Conservation (phyloP, 2,113 vertebrate genomes). For the Merops nubicus region DNA sequence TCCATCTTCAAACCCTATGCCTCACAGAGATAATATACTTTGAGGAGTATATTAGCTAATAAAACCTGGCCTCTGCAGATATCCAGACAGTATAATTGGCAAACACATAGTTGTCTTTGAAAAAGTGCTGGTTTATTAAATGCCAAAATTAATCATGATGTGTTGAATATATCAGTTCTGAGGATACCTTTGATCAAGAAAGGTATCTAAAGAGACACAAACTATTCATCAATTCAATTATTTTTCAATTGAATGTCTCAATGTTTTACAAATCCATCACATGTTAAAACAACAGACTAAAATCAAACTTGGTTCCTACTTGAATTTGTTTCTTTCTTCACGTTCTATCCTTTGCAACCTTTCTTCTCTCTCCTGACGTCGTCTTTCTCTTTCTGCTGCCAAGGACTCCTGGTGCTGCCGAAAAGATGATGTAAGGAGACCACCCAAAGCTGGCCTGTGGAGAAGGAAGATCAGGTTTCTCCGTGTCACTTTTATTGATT, state of each 20-base stretch:
- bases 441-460: slow-evolving; percentile 81
- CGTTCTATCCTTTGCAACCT: slow-evolving; percentile 93
- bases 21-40: neutral
- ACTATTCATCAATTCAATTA: neutral
- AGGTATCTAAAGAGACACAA: neutral
- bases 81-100: neutral
- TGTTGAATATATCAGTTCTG: neutral
- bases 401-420: slow-evolving; percentile 95
- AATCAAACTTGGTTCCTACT: slow-evolving; percentile 75
- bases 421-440: slow-evolving; percentile 91
- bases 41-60: neutral
- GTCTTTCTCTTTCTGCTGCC: slow-evolving; percentile 89
- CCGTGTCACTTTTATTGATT: slow-evolving; percentile 52
- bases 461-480: slow-evolving; percentile 41
- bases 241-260: neutral
- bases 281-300: neutral
- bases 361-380: slow-evolving; percentile 91
- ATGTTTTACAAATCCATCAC: neutral
- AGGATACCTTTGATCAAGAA: neutral
- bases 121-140: neutral
- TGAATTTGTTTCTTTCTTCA: slow-evolving; percentile 94
- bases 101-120: neutral
- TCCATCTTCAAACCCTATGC: neutral
- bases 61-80: neutral
- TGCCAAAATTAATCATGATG: neutral